Base-by-base conservation (phyloP, 92 coral and sea anemone genomes). In the Porites evermanni region DNA sequence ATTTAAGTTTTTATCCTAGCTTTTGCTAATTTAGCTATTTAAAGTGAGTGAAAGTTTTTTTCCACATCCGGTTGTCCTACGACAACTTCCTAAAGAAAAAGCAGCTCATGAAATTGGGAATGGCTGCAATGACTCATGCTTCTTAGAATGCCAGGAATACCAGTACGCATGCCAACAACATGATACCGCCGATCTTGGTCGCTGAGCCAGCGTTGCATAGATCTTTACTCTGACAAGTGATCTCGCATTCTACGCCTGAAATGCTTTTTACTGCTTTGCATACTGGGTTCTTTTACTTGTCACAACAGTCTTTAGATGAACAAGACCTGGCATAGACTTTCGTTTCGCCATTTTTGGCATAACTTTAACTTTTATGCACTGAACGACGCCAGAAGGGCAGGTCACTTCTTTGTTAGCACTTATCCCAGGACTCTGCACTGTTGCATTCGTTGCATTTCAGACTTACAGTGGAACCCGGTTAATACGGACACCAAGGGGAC, bases 181-280 rank as follows among this genome's bases (percentile, higher is more conserved):
- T 18, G 74, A 18, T 29, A 56, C 70, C 72, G 26, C 83, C 64
- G 83, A 79, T n/a, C 26, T 20, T 10, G 8, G 54, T 6, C 23
- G 38, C 74, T 4, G 61, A 52, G 54, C 73, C 83, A 79, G 83
- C 26, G 83, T 79, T 79, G 71, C 83, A 79, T 8, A 60, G 56
- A 47, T 79, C 38, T 1, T 60, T 73, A 1, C 63, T 26, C 29
- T 73, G 63, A 58, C 84, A 79, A 26, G 2, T 65, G 21, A 79
- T 24, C 8, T 65, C 70, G 73, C 84, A 79, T 1, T 79, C 32
- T 5, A 17, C n/a, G 29, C 12, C 23, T 6, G 12, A 5, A 10
- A 26, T 10, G 23, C 5, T 7, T 18, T 2, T 4, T 11, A 26
- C 71, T 7, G 24, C 3, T 26, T 19, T 67, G 71, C 71, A 67